Evolutionary conservation across 2,888 invertebrate genomes (phyloP).

Genomic region (Microctonus brassicae): DNA sequence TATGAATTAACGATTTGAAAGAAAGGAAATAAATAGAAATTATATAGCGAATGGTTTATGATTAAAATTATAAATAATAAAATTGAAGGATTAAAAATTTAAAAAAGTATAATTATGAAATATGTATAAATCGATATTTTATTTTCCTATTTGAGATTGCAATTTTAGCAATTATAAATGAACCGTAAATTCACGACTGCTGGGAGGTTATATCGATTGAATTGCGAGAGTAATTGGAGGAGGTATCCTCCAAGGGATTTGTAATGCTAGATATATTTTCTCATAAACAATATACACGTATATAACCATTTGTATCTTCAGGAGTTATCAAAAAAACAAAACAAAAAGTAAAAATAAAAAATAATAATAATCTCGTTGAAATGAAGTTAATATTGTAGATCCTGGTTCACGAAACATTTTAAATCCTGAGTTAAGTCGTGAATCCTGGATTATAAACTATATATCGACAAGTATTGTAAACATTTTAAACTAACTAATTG

Average conservation of each 20-base stretch:
- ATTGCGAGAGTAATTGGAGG: not conserved
- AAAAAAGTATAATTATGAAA: too few species aligned
- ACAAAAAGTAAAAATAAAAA: not conserved
- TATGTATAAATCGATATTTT: not conserved
- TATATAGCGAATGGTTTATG: not conserved
- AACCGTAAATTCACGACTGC: not conserved
- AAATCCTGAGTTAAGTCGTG: not conserved
- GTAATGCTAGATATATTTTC: not conserved
- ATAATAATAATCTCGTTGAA: not conserved
- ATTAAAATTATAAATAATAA: not conserved
- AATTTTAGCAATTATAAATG: not conserved
- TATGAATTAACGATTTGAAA: too few species aligned
- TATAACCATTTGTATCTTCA: not conserved
- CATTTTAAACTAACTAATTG: not conserved
- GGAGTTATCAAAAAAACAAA: not conserved
- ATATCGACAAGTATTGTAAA: not conserved
- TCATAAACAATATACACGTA: not conserved
- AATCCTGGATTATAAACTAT: not conserved
- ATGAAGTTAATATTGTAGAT: not conserved
- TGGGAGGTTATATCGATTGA: not conserved
- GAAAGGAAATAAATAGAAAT: constrained; percentile 6
- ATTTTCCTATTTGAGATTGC: not conserved
- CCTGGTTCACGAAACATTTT: not conserved
- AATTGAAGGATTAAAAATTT: not conserved
- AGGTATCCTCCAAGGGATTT: constrained; percentile 1